Evolutionary conservation across 2,113 vertebrate genomes (phyloP), one percentile per base, ranked within the genome.

Genomic region (Aspiorhynchus laticeps): DNA sequence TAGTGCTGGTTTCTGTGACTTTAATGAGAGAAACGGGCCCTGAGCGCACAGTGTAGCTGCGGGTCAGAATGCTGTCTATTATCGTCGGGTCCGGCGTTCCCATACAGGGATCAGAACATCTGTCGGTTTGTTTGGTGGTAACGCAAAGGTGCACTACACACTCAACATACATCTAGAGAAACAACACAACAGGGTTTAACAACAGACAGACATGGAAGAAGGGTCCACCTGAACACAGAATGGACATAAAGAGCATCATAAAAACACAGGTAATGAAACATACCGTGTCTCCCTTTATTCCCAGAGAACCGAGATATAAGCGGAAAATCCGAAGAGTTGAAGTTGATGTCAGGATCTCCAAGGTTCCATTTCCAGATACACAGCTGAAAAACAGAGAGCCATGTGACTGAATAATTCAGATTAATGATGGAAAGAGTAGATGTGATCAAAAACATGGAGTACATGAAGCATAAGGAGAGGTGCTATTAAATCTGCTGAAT

Each of bases 71-170:
- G 1, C 48, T 90, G 4, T 14, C 6, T 0, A 90, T 0, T 67
- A 92, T 0, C 0, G 0, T 0, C 1, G 4, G 12, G 1, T 0
- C 17, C 0, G 19, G 0, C 1, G 28, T 0, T 17, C 5, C 0
- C 3, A 3, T 3, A 15, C 94, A 95, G n/a, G 87, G 80, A 7
- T 87, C 31, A 0, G 93, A 90, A 48, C 94, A 95, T 2, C 3
- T 83, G 0, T 53, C 11, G 3, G 92, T 91, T 4, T 91, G 86
- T 31, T 56, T 17, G 14, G 86, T 92, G 83, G 93, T 0, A 15
- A 94, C 85, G 85, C 94, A 95, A 12, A 95, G 87, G 28, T 91
- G 89, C 12, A 94, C 88, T 5, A 36, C 71, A 71, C 94, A 94
- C 86, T 84, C 31, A 24, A 93, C 14, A 14, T 86, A 94, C 90